Evolutionary conservation across 2,113 vertebrate species (phyloP).

Genomic region (Vidua chalybeata): DNA sequence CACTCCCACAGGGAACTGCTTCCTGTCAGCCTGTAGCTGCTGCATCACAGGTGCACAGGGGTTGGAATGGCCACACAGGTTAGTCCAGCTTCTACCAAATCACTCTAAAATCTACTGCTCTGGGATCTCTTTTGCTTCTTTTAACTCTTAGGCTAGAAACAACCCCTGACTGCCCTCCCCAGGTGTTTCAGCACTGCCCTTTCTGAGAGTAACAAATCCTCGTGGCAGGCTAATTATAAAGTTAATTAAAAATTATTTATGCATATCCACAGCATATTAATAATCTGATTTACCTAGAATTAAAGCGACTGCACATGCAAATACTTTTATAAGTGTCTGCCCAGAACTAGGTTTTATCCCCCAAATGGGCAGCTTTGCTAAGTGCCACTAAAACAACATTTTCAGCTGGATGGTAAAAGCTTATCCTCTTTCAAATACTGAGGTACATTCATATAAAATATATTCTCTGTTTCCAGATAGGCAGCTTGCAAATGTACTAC

Average conservation of each 20-base stretch:
- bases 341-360: not conserved
- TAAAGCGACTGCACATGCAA: not conserved
- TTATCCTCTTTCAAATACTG: not conserved
- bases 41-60: not conserved
- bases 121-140: not conserved
- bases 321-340: not conserved
- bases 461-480: not conserved
- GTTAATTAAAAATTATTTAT: not conserved
- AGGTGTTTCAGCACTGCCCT: not conserved
- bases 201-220: not conserved
- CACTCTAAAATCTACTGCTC: not conserved
- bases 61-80: not conserved
- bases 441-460: not conserved
- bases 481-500: not conserved
- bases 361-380: not conserved
- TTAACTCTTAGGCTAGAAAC: not conserved
- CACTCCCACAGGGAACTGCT: not conserved
- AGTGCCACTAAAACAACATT: not conserved
- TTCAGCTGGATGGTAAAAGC: not conserved
- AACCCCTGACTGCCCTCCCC: rapidly evolving
- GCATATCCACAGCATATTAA: not conserved
- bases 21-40: not conserved
- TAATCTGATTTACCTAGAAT: not conserved
- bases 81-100: not conserved
- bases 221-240: not conserved